phyloP scores from a whole-genome alignment of 2,888 invertebrate genomes.

The Dynastes tityus region DNA sequence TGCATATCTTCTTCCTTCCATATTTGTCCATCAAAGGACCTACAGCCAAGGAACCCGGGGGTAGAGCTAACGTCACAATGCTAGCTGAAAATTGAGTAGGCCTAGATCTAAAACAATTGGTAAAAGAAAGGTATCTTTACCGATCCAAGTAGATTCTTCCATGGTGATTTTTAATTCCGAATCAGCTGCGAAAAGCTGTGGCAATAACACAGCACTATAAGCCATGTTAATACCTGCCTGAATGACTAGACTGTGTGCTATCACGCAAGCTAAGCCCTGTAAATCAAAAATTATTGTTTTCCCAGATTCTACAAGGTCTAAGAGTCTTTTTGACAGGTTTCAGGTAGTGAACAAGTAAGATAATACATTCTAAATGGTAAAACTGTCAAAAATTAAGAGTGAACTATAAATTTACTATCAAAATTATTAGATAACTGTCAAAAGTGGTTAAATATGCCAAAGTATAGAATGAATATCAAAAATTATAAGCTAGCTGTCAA shows the following conservation, averaged over 20 bases:
- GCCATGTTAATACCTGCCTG: conserved; percentile 76
- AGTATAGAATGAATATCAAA: too few species aligned
- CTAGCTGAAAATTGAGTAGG: conserved; percentile 70
- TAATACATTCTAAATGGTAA: too few species aligned
- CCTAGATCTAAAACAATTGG: too few species aligned
- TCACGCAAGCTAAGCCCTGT: conserved; percentile 58
- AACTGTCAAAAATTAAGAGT: too few species aligned
- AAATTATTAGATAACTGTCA: too few species aligned
- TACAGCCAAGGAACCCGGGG: conserved; percentile 72
- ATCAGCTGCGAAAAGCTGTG: conserved; percentile 69
- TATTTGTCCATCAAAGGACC: conserved; percentile 75
- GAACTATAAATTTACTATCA: too few species aligned
- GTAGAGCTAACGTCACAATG: conserved; percentile 73
- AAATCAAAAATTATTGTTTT: background rate
- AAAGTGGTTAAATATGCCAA: too few species aligned
- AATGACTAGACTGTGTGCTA: conserved; percentile 71
- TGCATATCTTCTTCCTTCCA: conserved; percentile 72
- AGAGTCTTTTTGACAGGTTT: background rate
- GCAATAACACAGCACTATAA: conserved; percentile 74
- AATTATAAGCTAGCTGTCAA: too few species aligned
- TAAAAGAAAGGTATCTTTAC: conserved; percentile 63
- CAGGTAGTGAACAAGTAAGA: too few species aligned
- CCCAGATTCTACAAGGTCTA: background rate
- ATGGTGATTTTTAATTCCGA: conserved; percentile 68
- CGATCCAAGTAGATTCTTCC: conserved; percentile 74